Conservation (phyloP, 1,140 invertebrate species). For the Drosophila truncata region DNA sequence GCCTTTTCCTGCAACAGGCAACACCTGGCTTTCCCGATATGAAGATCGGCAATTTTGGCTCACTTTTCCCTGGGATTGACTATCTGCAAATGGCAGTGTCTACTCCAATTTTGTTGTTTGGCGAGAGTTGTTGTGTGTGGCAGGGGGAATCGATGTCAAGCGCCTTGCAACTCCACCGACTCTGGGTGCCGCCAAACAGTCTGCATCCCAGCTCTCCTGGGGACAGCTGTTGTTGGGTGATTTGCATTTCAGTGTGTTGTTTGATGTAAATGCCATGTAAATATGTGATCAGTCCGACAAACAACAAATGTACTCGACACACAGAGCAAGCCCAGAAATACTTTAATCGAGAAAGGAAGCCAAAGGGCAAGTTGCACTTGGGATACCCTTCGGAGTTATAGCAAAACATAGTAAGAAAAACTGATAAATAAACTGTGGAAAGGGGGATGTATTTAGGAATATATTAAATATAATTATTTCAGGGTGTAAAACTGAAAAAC, state of each 20-base stretch:
- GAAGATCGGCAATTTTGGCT: constrained; percentile 41
- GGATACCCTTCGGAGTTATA: background rate
- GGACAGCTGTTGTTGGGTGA: constrained; percentile 50
- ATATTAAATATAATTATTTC: background rate
- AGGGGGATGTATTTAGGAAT: background rate
- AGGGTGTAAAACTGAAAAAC: constrained; percentile 2
- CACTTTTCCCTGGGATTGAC: constrained; percentile 65
- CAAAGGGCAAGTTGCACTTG: background rate
- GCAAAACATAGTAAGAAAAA: background rate
- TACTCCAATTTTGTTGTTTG: constrained; percentile 62
- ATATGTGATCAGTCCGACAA: constrained; percentile 54
- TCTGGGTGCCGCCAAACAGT: constrained; percentile 53
- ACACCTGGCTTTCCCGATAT: constrained; percentile 30
- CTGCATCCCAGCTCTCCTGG: constrained; percentile 26
- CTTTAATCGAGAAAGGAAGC: constrained; percentile 2
- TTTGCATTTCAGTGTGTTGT: constrained; percentile 60
- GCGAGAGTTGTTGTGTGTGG: constrained; percentile 27
- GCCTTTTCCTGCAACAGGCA: constrained; percentile 28
- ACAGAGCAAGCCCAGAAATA: constrained; percentile 31
- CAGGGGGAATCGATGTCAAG: constrained; percentile 51
- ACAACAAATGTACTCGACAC: constrained; percentile 25
- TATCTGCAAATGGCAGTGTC: constrained; percentile 44
- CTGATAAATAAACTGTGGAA: background rate
- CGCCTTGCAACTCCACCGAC: constrained; percentile 28
- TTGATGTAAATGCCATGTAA: constrained; percentile 68